Conservation (phyloP, 2,797 vertebrate genomes). For the Danio choprae region DNA sequence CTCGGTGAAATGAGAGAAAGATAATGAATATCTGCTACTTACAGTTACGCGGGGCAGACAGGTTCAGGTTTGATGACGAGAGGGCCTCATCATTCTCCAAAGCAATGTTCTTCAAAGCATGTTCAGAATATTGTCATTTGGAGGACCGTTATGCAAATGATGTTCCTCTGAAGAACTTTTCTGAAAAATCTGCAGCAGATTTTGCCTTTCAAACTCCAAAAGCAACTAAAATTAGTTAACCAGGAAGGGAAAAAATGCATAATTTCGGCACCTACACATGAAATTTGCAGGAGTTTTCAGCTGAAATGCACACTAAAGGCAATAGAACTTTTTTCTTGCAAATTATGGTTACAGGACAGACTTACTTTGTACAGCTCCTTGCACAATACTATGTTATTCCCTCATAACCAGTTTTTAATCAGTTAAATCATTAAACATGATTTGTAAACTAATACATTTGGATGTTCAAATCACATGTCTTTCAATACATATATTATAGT, state of each 20-base stretch:
- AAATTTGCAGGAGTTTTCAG: too few species aligned
- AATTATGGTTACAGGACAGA: neutral
- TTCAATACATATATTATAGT: neutral
- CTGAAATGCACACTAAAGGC: too few species aligned
- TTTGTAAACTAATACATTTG: neutral
- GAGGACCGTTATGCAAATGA: neutral
- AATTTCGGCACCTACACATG: too few species aligned
- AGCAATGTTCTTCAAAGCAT: conserved; percentile 28
- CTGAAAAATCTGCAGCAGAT: neutral
- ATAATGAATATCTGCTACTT: conserved; percentile 49
- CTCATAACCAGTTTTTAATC: neutral
- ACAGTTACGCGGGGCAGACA: conserved; percentile 11
- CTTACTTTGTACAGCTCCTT: neutral
- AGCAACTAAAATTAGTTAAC: too few species aligned
- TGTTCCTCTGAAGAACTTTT: neutral
- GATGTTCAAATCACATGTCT: neutral
- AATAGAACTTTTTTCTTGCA: neutral
- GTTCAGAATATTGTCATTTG: conserved; percentile 3
- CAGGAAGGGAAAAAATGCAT: too few species aligned
- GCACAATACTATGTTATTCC: neutral
- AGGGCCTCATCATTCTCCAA: conserved; percentile 2
- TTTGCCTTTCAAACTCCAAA: neutral
- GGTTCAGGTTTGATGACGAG: conserved; percentile 16
- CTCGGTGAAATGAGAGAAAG: conserved; percentile 47
- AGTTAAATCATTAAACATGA: neutral